Base-by-base conservation (phyloP, 2,113 vertebrate species). In the Cebidichthys violaceus region DNA sequence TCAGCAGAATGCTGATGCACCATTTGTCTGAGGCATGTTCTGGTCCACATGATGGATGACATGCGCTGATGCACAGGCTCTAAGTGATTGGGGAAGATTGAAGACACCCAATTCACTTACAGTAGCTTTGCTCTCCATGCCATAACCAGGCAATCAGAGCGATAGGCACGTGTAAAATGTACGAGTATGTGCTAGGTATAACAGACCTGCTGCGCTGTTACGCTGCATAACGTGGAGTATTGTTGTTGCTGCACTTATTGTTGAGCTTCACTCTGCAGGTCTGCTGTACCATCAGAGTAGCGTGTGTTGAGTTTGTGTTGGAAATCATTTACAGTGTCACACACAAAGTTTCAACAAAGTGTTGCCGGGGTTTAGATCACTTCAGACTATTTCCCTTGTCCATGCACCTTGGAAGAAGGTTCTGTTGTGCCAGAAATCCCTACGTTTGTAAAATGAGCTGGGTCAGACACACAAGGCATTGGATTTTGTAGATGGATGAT, bases 71-170 rank as follows among this genome's bases (percentile, higher is more conserved):
- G 94, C 96, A 95, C 95, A 94, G 94, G 94, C 95, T 95, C 85
- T 97, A 96, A 97, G 97, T 98, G 96, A 97, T 96, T 96, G 96
- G 95, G 94, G 92, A 96, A 97, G 97, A 97, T 96, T 96, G 96
- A 97, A 97, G 96, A 96, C 94, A 95, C 94, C 94, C 96, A 97
- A 97, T 97, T 97, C 96, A 96, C 96, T 97, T 97, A 91, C 84
- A 86, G 89, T 81, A 96, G 95, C 95, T 95, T 96, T 95, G 94
- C 95, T 96, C 95, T 95, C 95, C 94, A 94, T 95, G 95, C 93
- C 93, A 95, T 94, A 95, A 96, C 95, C 94, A 95, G 95, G 95
- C 96, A 96, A 97, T 97, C 95, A 96, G 93, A 35, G 91, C 94
- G 89, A 95, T 96, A 94, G 95, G 93, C 92, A 94, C 89, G 94